These are phyloP conservation scores for Trididemnum nubilum DNA, from an alignment of 23 tunicate species.

Conservation along the genomic window DNA sequence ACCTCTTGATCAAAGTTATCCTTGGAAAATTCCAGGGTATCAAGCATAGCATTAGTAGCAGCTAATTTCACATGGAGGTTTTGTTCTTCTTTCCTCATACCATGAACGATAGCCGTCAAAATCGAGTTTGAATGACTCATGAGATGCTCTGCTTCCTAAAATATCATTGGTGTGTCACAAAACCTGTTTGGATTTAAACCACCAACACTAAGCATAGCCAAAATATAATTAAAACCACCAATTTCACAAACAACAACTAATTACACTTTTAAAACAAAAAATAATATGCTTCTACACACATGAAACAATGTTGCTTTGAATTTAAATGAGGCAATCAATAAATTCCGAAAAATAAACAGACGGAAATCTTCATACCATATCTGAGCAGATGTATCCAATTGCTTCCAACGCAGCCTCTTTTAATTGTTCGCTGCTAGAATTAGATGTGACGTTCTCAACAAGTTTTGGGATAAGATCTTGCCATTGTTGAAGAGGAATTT, in stretches of 20 bases:
- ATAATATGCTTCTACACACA: not conserved
- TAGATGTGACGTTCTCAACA: conserved; percentile 61
- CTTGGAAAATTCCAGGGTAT: conserved; percentile 86
- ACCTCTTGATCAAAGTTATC: conserved; percentile 87
- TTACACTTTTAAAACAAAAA: not conserved
- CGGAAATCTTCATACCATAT: conserved; percentile 91
- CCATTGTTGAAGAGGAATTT: conserved; percentile 86
- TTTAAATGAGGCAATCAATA: no score
- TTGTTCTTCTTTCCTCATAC: conserved; percentile 85
- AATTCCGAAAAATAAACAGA: no score
- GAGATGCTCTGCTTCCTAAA: conserved; percentile 47
- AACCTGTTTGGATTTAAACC: not conserved
- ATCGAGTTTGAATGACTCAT: conserved; percentile 63
- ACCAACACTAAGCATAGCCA: not conserved
- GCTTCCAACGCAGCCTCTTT: conserved; percentile 98
- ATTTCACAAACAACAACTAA: no score
- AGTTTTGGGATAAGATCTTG: conserved; percentile 68
- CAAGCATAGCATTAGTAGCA: conserved; percentile 93
- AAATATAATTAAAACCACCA: not conserved
- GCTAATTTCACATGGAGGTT: conserved; percentile 83
- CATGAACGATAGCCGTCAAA: conserved; percentile 91
- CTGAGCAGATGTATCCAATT: conserved; percentile 97
- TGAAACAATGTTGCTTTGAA: no score
- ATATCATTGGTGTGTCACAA: no score
- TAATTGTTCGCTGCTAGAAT: conserved; percentile 39